Evolutionary conservation across 64 coral and sea anemone species (phyloP), one percentile per base, ranked within the genome.

Genomic region (Orbicella faveolata): DNA sequence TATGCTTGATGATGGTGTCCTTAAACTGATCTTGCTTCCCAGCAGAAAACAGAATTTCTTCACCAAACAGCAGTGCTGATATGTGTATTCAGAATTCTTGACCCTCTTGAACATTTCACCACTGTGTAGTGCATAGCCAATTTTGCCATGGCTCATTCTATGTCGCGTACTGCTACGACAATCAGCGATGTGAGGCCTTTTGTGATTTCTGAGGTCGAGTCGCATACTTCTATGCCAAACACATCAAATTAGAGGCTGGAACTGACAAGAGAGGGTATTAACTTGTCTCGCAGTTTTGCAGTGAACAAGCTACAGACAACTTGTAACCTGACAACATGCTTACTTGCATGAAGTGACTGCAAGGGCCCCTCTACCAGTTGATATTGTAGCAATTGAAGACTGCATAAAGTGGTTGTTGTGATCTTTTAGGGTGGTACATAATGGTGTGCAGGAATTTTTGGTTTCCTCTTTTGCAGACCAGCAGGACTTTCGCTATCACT

Each of bases 141-240:
- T 87, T 87, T 63, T 20, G 18, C 25, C 69, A 87, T 52, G 48
- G 84, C 84, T 59, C 84, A 18, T 52, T 87, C 68, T 23, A 88
- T 76, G 25, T 77, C 73, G 41, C 76, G 63, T 17, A 51, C 12
- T 4, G 35, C 41, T 5, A 88, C 18, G 0, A 75, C 57, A 1
- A 88, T 36, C 0, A 52, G 86, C 12, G 52, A 53, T 1, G 18
- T 13, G 13, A 88, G 72, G 17, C 12, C 69, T 75, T 74, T 15
- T 9, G 44, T 54, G 16, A 76, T 1, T 16, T 88, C 73, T 10
- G 39, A n/a, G 6, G 55, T 18, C 13, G 36, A 17, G 21, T 62
- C 13, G 63, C 25, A 20, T 63, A 4, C 55, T 36, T 37, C 80
- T 8, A 83, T 67, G 55, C 63, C 55, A 67, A 9, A 67, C 1